These are phyloP conservation scores for Erannis defoliaria DNA, from an alignment of 2,888 invertebrate genomes.

Conservation along the genomic window DNA sequence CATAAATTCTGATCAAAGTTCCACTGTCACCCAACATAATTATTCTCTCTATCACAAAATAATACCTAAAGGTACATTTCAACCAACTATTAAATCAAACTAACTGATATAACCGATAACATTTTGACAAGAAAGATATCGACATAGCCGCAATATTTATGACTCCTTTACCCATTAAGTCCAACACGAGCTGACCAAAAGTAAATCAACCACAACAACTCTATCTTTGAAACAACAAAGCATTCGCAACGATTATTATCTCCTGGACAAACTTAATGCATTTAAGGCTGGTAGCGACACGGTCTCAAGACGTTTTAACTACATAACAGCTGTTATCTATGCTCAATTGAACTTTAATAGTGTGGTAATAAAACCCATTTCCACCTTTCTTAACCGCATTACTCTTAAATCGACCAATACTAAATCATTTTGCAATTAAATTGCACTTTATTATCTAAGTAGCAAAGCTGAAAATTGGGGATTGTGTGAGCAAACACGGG, in stretches of 20 bases:
- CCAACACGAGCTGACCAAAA: slow-evolving; percentile 79
- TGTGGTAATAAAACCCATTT: slow-evolving; percentile 57
- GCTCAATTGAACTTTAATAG: slow-evolving; percentile 49
- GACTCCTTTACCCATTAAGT: slow-evolving; percentile 63
- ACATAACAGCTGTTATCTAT: slow-evolving; percentile 58
- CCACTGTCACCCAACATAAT: neutral
- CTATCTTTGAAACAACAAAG: slow-evolving; percentile 83
- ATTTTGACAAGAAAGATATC: slow-evolving; percentile 35
- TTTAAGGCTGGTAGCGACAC: slow-evolving; percentile 85
- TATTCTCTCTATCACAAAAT: neutral
- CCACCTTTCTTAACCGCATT: slow-evolving; percentile 50
- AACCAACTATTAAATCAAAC: slow-evolving; percentile 14
- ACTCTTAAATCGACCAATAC: slow-evolving; percentile 46
- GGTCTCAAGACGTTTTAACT: slow-evolving; percentile 81
- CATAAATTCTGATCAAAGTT: too few species aligned
- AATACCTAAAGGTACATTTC: neutral
- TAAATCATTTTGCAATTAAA: slow-evolving; percentile 39
- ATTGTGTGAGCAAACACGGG: slow-evolving; percentile 43
- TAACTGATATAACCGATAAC: slow-evolving; percentile 22
- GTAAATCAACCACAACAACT: slow-evolving; percentile 84
- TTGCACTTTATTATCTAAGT: slow-evolving; percentile 33
- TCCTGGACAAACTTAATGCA: slow-evolving; percentile 85
- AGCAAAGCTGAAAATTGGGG: slow-evolving; percentile 46
- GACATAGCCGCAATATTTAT: slow-evolving; percentile 36
- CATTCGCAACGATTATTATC: slow-evolving; percentile 84